Evolutionary conservation across 2,888 invertebrate genomes (phyloP).

Genomic region (Synergus laeviventris): DNA sequence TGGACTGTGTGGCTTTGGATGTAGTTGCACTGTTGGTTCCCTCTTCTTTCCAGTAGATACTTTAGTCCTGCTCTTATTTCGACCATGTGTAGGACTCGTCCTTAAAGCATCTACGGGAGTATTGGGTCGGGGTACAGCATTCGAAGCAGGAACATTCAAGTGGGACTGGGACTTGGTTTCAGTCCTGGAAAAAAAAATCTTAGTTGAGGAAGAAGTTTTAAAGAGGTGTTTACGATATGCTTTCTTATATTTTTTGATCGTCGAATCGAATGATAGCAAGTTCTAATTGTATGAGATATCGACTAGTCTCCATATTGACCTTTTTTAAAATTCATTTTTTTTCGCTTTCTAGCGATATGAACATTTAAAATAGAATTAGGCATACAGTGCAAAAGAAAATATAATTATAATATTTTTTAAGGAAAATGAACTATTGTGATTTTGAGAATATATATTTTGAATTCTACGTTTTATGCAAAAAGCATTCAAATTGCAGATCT

Average conservation of each 20-base stretch:
- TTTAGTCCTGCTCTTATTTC: conserved; percentile 71
- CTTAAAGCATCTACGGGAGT: conserved; percentile 67
- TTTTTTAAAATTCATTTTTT: too few species aligned
- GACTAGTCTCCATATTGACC: too few species aligned
- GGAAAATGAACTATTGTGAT: conserved; percentile 10
- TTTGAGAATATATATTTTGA: background rate
- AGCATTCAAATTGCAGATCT: too few species aligned
- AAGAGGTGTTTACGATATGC: too few species aligned
- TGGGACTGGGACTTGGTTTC: conserved; percentile 66
- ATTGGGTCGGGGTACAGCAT: conserved; percentile 56
- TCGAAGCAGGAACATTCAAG: conserved; percentile 57
- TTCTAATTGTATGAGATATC: too few species aligned
- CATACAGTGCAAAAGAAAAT: too few species aligned
- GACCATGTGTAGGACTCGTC: conserved; percentile 70
- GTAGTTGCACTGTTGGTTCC: conserved; percentile 68
- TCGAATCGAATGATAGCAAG: too few species aligned
- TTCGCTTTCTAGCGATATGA: too few species aligned
- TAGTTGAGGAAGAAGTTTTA: background rate
- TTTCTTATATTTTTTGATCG: too few species aligned
- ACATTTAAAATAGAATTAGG: too few species aligned
- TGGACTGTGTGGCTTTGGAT: conserved; percentile 69
- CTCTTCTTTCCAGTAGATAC: conserved; percentile 72
- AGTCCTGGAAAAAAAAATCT: conserved; percentile 52
- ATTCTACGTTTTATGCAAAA: too few species aligned
- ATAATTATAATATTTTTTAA: too few species aligned